phyloP scores from a whole-genome alignment of 1,140 invertebrate genomes.

The Diuraphis noxia region DNA sequence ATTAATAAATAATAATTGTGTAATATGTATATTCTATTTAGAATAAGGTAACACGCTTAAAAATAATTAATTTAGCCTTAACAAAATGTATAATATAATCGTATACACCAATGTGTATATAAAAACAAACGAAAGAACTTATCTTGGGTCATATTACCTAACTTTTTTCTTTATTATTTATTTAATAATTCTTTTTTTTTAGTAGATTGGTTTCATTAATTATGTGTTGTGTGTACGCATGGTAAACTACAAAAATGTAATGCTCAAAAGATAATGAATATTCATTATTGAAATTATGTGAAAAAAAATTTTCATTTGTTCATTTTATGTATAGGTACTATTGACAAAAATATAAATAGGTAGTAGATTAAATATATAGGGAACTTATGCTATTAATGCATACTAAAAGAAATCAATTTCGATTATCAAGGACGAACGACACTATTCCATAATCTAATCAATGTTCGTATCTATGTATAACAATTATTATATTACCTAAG shows the following conservation, averaged over 20 bases:
- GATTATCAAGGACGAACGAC: neutral
- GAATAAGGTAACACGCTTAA: neutral
- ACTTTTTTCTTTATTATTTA: neutral
- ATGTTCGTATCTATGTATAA: neutral
- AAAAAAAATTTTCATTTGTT: neutral
- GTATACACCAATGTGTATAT: neutral
- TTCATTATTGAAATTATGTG: neutral
- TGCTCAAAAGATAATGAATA: conserved; percentile 23
- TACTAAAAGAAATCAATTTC: neutral
- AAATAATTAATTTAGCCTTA: conserved; percentile 20
- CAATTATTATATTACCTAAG: neutral
- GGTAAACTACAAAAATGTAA: neutral
- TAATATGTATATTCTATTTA: neutral
- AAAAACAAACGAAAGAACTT: conserved; percentile 5
- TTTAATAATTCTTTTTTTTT: conserved; percentile 15
- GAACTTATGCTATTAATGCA: neutral
- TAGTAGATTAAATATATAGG: neutral
- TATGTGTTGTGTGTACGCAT: neutral
- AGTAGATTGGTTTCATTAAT: neutral
- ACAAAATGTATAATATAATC: conserved; percentile 8
- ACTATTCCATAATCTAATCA: neutral
- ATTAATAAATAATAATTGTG: conserved; percentile 10
- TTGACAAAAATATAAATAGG: neutral
- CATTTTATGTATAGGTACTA: neutral
- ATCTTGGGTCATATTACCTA: conserved; percentile 44